A percentile compares a stretch with the other conserved stretches of the same genome.
Evolutionary conservation across 1,140 invertebrate genomes (phyloP).

Genomic region (Andricus grossulariae): DNA sequence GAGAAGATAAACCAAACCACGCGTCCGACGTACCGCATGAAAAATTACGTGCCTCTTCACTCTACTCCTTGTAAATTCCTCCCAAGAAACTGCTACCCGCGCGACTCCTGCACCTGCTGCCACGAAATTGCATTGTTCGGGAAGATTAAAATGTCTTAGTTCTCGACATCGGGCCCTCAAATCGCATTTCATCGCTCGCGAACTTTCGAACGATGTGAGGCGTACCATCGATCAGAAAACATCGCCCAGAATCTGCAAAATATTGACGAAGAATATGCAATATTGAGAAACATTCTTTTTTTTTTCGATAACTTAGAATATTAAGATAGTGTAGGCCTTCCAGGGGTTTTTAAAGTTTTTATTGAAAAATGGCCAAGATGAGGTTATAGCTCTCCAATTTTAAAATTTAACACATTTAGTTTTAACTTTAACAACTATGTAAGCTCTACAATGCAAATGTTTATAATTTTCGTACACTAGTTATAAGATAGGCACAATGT

Average conservation of each 20-base stretch:
- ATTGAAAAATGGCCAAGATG: too few relatives aligned
- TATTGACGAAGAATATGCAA: background rate
- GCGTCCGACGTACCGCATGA: constrained; percentile 44
- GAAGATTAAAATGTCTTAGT: constrained; percentile 56
- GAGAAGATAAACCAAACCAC: constrained; percentile 45
- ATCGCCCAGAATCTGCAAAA: background rate
- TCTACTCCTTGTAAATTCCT: constrained; percentile 39
- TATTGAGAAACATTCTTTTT: background rate
- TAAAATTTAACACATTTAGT: too few relatives aligned
- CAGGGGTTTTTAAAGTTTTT: too few relatives aligned
- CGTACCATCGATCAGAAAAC: background rate
- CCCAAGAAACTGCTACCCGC: constrained; percentile 36
- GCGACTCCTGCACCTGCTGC: constrained; percentile 42
- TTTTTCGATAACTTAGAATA: too few relatives aligned
- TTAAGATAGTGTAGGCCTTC: too few relatives aligned
- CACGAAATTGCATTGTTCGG: constrained; percentile 48
- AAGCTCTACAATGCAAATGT: too few relatives aligned
- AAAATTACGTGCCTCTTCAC: constrained; percentile 47
- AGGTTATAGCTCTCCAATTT: too few relatives aligned
- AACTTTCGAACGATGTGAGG: background rate
- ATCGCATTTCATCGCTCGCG: constrained; percentile 2
- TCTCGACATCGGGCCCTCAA: constrained; percentile 24
- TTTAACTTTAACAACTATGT: too few relatives aligned
- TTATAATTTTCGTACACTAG: too few relatives aligned
- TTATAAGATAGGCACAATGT: too few relatives aligned